Base-by-base conservation (phyloP, 2,888 invertebrate genomes). In the Pammene fasciana region DNA sequence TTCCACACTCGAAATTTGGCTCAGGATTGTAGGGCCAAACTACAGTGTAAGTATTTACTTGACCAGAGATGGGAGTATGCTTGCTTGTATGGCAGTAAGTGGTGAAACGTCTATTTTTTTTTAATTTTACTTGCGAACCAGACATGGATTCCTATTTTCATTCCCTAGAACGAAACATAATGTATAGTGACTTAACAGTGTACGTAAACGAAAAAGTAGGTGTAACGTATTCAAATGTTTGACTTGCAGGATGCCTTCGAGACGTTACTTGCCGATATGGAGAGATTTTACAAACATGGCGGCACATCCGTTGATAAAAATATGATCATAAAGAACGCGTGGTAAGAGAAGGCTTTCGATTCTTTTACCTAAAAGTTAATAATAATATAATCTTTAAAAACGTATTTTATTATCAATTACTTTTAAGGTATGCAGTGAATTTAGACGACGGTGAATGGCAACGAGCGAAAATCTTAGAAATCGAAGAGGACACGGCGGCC, bases 21-120 rank as follows among this genome's bases (percentile, higher is more conserved):
- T 94, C 1, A 89, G 95, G 67, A 91, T 96, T 8, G 94, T 95
- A 72, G 95, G 95, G 56, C 88, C 93, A 11, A 86, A 94, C 18
- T 95, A 95, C 78, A 95, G 94, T 78, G 94, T 94, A 80, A 90
- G 94, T 87, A n/a, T n/a, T n/a, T n/a, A n/a, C n/a, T n/a, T n/a
- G n/a, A n/a, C n/a, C n/a, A n/a, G n/a, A n/a, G n/a, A n/a, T n/a
- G n/a, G n/a, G n/a, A n/a, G n/a, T 18, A 52, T 10, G 13, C 52
- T 52, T 52, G 8, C n/a, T n/a, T n/a, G n/a, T n/a, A n/a, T n/a
- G n/a, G n/a, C n/a, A n/a, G n/a, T n/a, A n/a, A n/a, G 16, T 52
- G 26, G 11, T 26, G 5, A 45, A 10, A 45, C 11, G 13, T 13
- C 0, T 45, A 45, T 1, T 45, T 45, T 13, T 45, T 5, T 26